Evolutionary conservation across 1,140 invertebrate genomes (phyloP), one percentile per base, ranked within the genome.

Genomic region (Habropoda laboriosa): DNA sequence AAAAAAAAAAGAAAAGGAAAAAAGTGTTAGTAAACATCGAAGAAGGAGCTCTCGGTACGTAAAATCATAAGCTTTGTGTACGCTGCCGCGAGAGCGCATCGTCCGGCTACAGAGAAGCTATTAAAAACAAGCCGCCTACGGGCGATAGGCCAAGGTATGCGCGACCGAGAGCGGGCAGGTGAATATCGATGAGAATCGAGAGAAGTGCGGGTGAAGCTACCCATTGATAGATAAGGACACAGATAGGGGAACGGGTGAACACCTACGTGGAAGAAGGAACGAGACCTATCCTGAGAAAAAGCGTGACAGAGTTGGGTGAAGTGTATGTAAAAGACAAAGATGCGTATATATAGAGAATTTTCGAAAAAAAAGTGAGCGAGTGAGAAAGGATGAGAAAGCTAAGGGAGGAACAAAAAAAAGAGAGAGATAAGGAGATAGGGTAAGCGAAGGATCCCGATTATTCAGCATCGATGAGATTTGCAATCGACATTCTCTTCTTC

Each of bases 401-500:
- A n/a, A 13, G 13, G 40, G 13, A 53, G 16, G 47, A 42, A 49
- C 47, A 5, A 30, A 51, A 53, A n/a, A 30, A n/a, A 27, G 24
- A 24, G 30, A 45, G 27, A 80, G 78, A 75, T 71, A 83, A 71
- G 58, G 73, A 49, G 66, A 77, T 75, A 66, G 61, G 79, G 38
- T 47, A 60, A 64, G 60, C 30, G n/a, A 81, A 81, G 86, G 72
- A 84, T 85, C 82, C 81, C 88, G 89, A 89, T 89, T 90, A 87
- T 89, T 86, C 86, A 86, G 81, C 84, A 84, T 87, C 84, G 66
- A 57, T 55, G 86, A 86, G 84, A 87, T 90, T 89, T 80, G 89
- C 88, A 88, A 90, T 88, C 88, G 88, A 88, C 88, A 81, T 89
- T 88, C 88, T 82, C 85, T 85, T 82, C 85, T 85, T 86, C 83